phyloP scores from a whole-genome alignment of 1,140 invertebrate genomes.

The Lepidurus couesii region DNA sequence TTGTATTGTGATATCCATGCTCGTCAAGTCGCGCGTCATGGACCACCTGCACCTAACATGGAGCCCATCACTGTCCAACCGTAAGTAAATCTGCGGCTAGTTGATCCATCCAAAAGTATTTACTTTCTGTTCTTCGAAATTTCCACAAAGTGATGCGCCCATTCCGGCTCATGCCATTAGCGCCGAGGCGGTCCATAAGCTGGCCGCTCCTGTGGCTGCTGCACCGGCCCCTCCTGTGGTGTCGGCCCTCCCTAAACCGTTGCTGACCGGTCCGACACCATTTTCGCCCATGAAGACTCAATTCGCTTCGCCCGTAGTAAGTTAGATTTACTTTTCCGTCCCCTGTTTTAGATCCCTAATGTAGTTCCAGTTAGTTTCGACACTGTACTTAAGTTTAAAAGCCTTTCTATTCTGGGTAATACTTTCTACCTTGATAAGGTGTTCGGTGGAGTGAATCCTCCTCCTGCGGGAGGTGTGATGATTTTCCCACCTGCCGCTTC shows the following conservation, averaged over 20 bases:
- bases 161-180: slow-evolving; percentile 26
- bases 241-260: not conserved
- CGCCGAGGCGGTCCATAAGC: slow-evolving; percentile 23
- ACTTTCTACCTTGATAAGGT: not conserved
- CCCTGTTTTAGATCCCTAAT: not conserved
- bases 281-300: not conserved
- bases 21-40: slow-evolving; percentile 75
- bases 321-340: not conserved
- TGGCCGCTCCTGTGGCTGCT: slow-evolving; percentile 24
- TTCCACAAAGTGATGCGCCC: slow-evolving; percentile 24
- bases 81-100: slow-evolving; percentile 45
- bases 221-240: slow-evolving; percentile 22
- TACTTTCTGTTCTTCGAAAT: not conserved
- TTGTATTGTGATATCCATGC: slow-evolving; percentile 94
- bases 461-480: slow-evolving; percentile 31
- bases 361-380: not conserved
- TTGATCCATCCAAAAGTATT: slow-evolving; percentile 1
- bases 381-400: not conserved
- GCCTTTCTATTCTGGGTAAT: not conserved
- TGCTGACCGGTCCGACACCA: not conserved
- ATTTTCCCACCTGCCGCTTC: slow-evolving; percentile 32
- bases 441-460: slow-evolving; percentile 30
- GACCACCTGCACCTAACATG: slow-evolving; percentile 66
- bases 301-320: not conserved
- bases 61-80: slow-evolving; percentile 71